Base-by-base conservation (phyloP, 2,113 vertebrate species). In the Sinocyclocheilus rhinocerous region DNA sequence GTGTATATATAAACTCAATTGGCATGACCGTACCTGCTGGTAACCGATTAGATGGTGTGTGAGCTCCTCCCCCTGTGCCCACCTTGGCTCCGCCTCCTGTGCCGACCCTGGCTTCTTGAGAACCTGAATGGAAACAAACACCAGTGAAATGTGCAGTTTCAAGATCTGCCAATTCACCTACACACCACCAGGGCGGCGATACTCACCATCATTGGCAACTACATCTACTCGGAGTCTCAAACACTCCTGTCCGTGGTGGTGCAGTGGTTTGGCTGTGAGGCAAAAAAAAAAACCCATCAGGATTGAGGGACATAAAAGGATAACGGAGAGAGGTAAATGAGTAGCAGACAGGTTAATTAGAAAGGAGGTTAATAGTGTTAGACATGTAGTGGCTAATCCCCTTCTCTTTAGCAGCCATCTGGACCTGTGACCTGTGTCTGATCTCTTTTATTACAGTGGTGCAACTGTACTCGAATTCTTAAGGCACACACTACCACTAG, bases 241-340 rank as follows among this genome's bases (percentile, higher is more conserved):
- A 90, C 98, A 99, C 6, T 90, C 92, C 50, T 96, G 91, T 4
- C 97, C 95, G 0, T 96, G 96, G 78, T 94, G 96, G 87, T 97
- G 95, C 77, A 97, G 95, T 45, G 97, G 96, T 89, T 98, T 98
- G 81, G 97, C 98, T 99, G 92, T 1, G 84, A 80, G 91, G 84
- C 18, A 84, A 81, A 76, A 79, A 33, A 90, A 4, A 52, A 52
- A 86, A 76, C 63, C 63, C 18, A 50, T 90, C 89, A 86, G 89
- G n/a, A 85, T 29, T 11, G 26, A 77, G 50, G 61, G 33, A 15
- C 22, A 84, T 36, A n/a, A 50, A 29, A 33, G 61, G 22, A 45
- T 39, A 52, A 83, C 5, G 4, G 12, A 22, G 42, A 8, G 12
- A 55, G 81, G 48, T 69, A 42, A 77, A 77, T 55, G 50, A 50